These are phyloP conservation scores for Nasonia vitripennis DNA, from an alignment of 1,140 invertebrate genomes.

Conservation along the genomic window DNA sequence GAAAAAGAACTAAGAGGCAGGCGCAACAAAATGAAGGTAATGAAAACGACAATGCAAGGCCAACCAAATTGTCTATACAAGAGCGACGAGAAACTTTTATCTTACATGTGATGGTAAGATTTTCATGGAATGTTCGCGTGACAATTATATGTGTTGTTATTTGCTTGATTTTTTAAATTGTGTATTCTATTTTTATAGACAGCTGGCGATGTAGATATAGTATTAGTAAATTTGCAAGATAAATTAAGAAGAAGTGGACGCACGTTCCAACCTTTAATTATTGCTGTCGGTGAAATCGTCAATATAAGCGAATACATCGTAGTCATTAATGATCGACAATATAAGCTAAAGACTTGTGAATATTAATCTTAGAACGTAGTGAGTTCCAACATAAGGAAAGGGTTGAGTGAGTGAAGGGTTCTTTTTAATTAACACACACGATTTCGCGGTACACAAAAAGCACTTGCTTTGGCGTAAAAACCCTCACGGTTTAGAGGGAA, in stretches of 20 bases:
- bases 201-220: no score
- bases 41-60: neutral
- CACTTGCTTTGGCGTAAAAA: no score
- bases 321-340: constrained; percentile 26
- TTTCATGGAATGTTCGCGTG: neutral
- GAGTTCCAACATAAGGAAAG: no score
- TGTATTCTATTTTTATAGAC: neutral
- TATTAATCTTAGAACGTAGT: no score
- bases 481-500: no score
- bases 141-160: neutral
- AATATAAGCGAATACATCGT: constrained; percentile 13
- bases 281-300: constrained; percentile 15
- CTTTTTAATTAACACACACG: no score
- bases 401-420: no score
- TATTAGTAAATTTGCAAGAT: no score
- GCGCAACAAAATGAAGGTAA: neutral
- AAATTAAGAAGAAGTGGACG: neutral
- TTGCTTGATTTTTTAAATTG: neutral
- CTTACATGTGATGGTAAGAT: neutral
- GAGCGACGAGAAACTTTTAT: constrained; percentile 13
- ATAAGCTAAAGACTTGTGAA: neutral
- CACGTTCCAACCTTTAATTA: constrained; percentile 32
- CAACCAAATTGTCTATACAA: neutral
- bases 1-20: neutral
- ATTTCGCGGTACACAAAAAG: no score